Evolutionary conservation across 2,888 invertebrate genomes (phyloP), one percentile per base, ranked within the genome.

Genomic region (Drosophila borealis): DNA sequence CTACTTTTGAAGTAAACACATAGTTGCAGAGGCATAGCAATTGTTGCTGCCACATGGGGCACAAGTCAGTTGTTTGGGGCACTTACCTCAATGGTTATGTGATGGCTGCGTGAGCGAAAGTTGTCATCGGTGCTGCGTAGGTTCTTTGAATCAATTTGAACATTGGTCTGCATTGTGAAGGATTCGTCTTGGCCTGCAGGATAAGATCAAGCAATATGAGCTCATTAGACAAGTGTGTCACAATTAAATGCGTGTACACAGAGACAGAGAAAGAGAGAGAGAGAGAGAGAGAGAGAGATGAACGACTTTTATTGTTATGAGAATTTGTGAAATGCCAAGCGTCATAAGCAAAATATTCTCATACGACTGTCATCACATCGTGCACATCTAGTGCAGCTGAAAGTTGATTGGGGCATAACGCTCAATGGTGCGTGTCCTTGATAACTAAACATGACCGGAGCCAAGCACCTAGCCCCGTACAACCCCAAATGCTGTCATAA

Each of bases 121-220:
- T 94, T 93, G 78, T 94, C 95, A 71, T 95, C 95, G 11, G 94
- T 95, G 76, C 93, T 93, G 48, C 95, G 93, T 61, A 95, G 92
- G 81, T 93, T 94, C 92, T 95, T 95, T 13, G 95, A 94, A 92
- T 96, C 95, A 60, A 96, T 95, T 92, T 95, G 95, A 80, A 95
- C 95, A 92, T 95, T 95, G 39, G 95, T 95, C 94, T 95, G 95
- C 95, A 95, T 95, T 75, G 67, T 90, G 81, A 9, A 19, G 44
- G 14, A 44, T 14, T 55, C 29, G 50, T 48, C 11, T 11, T 50
- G 45, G 13, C 10, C 62, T 68, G 69, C 41, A 57, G 70, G 63
- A 59, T 29, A 61, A 42, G 21, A 71, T 70, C 17, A 33, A 51
- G 39, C 21, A 19, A 34, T 41, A 33, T 55, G 29, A 29, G 65